Evolutionary conservation across 2,797 vertebrate genomes (phyloP).

Genomic region (Betta splendens): DNA sequence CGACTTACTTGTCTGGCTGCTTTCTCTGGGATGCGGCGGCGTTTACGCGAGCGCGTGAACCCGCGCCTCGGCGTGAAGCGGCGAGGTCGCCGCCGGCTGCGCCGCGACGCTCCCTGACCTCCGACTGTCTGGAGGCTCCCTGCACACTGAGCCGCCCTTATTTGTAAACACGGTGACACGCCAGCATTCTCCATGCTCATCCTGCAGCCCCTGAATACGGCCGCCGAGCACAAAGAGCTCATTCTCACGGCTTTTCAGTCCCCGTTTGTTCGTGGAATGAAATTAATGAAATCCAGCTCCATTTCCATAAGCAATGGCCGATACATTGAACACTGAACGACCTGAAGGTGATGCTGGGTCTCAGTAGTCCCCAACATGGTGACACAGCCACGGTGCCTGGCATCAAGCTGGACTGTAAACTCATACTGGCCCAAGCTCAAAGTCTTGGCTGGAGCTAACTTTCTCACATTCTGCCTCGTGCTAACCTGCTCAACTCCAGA

Average conservation of each 20-base stretch:
- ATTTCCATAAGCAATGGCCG: slow-evolving; percentile 14
- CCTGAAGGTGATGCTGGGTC: slow-evolving; percentile 22
- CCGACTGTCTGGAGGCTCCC: slow-evolving; percentile 63
- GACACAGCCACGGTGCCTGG: slow-evolving; percentile 41
- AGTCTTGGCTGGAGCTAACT: slow-evolving; percentile 40
- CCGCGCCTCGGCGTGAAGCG: slow-evolving; percentile 24
- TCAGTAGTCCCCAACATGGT: slow-evolving; percentile 28
- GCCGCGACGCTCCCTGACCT: slow-evolving; percentile 63
- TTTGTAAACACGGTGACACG: slow-evolving; percentile 74
- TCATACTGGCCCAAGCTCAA: slow-evolving; percentile 43
- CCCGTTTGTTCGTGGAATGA: slow-evolving; percentile 26
- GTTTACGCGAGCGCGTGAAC: slow-evolving; percentile 44
- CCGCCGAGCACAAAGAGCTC: slow-evolving; percentile 57
- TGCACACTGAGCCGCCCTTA: slow-evolving; percentile 65
- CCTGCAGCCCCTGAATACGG: slow-evolving; percentile 42
- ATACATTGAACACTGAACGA: slow-evolving; percentile 16
- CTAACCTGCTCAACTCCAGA: slow-evolving; percentile 56
- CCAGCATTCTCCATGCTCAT: slow-evolving; percentile 40
- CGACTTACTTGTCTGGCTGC: slow-evolving; percentile 38
- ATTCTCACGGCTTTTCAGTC: slow-evolving; percentile 50
- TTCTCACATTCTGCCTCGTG: slow-evolving; percentile 54
- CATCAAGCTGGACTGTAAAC: slow-evolving; percentile 55
- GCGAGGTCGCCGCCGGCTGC: slow-evolving; percentile 37
- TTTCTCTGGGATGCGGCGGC: slow-evolving; percentile 27
- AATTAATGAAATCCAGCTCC: slow-evolving; percentile 10